Base-by-base conservation (phyloP, 2,113 vertebrate genomes). In the Platichthys flesus region DNA sequence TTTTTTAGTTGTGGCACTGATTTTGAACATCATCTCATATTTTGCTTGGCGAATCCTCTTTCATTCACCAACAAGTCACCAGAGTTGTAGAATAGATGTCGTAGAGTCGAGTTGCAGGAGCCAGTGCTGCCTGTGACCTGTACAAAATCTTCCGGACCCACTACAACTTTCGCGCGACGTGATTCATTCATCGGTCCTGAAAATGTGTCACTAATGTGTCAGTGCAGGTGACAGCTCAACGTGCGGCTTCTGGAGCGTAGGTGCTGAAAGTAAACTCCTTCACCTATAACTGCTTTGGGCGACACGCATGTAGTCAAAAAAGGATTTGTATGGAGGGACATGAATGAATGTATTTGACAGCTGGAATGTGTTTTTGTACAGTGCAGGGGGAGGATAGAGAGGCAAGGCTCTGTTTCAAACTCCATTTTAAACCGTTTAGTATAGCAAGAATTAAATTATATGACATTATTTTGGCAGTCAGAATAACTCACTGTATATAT, bases 351-450 rank as follows among this genome's bases (percentile, higher is more conserved):
- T 13, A 37, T 76, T 55, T 55, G 70, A 91, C 88, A 86, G 84
- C 80, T 84, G 87, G 79, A 88, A 86, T 82, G 85, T 89, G 65
- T 82, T 84, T 84, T 84, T 64, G 63, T 54, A 3, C 9, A 4
- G 23, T 2, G 9, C 9, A 14, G 37, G 12, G 15, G 68, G 28
- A 20, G n/a, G 14, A 40, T 14, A 74, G 61, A 49, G 35, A 67
- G 23, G 13, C 16, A 40, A 58, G 35, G 16, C 69, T 42, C 37
- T 21, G 42, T 40, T 66, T 70, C 40, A 28, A 21, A 49, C 31
- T 23, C 67, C 71, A 55, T 60, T 74, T 57, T 9, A 40, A 83
- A 59, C 54, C 40, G 37, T 71, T 79, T 49, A 61, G 13, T 13
- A 12, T 14, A 40, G 57, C 1, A 2, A 66, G n/a, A 65, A 51